Evolutionary conservation across 2,797 vertebrate genomes (phyloP).

Genomic region (Myotis planiceps): DNA sequence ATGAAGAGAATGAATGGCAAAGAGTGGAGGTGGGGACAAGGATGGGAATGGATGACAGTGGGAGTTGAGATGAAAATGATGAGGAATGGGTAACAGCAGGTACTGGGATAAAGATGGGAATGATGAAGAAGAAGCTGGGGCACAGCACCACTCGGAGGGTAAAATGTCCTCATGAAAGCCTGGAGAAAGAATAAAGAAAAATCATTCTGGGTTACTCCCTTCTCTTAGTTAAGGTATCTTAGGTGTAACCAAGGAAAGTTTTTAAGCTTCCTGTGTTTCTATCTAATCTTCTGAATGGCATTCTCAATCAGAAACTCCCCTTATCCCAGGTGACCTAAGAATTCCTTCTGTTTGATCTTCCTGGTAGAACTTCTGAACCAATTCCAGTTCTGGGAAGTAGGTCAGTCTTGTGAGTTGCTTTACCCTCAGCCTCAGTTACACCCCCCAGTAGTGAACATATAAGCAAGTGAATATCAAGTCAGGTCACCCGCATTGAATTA

Average conservation of each 20-base stretch:
- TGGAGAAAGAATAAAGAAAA: not conserved
- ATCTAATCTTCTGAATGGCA: not conserved
- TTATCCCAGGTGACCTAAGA: not conserved
- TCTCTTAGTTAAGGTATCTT: not conserved
- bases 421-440: not conserved
- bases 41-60: fast-evolving
- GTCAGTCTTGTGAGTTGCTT: not conserved
- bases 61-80: no score
- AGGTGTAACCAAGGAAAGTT: not conserved
- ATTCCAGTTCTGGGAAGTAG: not conserved
- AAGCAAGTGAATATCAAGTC: not conserved
- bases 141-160: not conserved
- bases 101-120: not conserved
- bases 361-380: not conserved
- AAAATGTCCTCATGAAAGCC: not conserved
- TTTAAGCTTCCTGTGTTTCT: not conserved
- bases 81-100: no score
- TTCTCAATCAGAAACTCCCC: not conserved
- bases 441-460: not conserved
- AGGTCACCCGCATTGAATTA: not conserved
- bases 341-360: slow-evolving; percentile 18
- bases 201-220: not conserved
- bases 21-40: not conserved
- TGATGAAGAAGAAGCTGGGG: no score
- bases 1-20: not conserved